A percentile compares a stretch with the other conserved stretches of the same genome.
Evolutionary conservation across 2,888 invertebrate species (phyloP).

Genomic region (Bombylius major): DNA sequence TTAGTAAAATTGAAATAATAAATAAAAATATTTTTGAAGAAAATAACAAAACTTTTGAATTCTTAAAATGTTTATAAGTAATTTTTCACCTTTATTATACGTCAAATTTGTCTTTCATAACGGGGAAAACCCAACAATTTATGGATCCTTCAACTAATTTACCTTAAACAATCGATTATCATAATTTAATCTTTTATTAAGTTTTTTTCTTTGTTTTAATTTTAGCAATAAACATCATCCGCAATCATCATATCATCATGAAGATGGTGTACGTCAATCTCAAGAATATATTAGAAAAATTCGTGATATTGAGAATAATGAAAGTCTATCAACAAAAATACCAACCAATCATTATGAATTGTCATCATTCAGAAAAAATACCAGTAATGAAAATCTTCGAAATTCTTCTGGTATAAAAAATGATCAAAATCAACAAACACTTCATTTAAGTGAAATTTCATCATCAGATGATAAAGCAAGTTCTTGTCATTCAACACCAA

Average conservation of each 20-base stretch:
- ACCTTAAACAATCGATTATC: too few species aligned
- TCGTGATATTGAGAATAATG: background rate
- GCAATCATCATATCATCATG: background rate
- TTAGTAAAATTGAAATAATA: too few species aligned
- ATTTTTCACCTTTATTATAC: too few species aligned
- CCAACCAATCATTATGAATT: background rate
- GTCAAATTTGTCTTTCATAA: too few species aligned
- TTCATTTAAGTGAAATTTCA: slow-evolving; percentile 5
- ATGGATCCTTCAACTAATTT: too few species aligned
- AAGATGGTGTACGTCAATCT: background rate
- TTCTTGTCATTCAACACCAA: slow-evolving; percentile 12
- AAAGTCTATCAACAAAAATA: background rate
- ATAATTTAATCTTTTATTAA: too few species aligned
- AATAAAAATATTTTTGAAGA: too few species aligned
- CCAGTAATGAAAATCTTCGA: background rate
- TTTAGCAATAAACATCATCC: slow-evolving; percentile 11
- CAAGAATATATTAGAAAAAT: background rate
- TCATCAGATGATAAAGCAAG: slow-evolving; percentile 9
- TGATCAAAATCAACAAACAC: background rate
- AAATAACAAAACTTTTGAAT: too few species aligned
- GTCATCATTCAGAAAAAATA: background rate
- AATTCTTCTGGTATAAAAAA: background rate
- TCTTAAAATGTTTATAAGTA: too few species aligned
- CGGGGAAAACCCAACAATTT: too few species aligned
- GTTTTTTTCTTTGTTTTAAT: background rate